Base-by-base conservation (phyloP, 2,888 invertebrate genomes). In the Priocnemis perturbator region DNA sequence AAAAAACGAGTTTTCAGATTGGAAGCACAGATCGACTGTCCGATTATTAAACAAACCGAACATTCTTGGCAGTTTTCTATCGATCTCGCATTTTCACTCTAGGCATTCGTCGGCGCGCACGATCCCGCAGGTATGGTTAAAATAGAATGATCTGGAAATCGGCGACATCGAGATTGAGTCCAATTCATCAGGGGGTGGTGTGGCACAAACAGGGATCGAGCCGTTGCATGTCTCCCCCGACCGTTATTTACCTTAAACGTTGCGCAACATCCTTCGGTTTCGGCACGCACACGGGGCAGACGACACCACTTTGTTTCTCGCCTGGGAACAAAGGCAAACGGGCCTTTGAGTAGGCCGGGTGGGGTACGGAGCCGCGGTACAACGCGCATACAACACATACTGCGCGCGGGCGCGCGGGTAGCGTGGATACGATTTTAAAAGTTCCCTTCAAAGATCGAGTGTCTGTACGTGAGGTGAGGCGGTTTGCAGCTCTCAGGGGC, bases 381-480 rank as follows among this genome's bases (percentile, higher is more conserved):
- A 37, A 11, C 37, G 11, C 26, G 7, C 37, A 37, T 37, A 37
- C 37, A 11, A 11, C 37, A 48, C 48, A 37, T 53, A 15, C 56
- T 55, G 37, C 47, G 50, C 20, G 21, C 60, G 53, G 4, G 11
- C 21, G 15, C 15, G 15, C 26, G 15, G 15, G 4, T 21, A 21
- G 55, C 7, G 55, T 19, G 37, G 21, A 19, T 23, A 55, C 55
- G 53, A 65, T 60, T 60, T 65, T 59, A 73, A 64, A 56, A 21
- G 61, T 61, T 52, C 59, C 60, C 53, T 47, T 55, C 61, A 26
- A 17, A 48, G 64, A 72, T 74, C 68, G 66, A 62, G 66, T 62
- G 59, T 69, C 61, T 26, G 56, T 64, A 66, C 71, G 68, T 61
- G 71, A 69, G 70, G 44, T 48, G 55, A 23, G 72, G 55, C 60